Conservation (phyloP, 1,140 invertebrate genomes). For the Caenorhabditis brenneri region DNA sequence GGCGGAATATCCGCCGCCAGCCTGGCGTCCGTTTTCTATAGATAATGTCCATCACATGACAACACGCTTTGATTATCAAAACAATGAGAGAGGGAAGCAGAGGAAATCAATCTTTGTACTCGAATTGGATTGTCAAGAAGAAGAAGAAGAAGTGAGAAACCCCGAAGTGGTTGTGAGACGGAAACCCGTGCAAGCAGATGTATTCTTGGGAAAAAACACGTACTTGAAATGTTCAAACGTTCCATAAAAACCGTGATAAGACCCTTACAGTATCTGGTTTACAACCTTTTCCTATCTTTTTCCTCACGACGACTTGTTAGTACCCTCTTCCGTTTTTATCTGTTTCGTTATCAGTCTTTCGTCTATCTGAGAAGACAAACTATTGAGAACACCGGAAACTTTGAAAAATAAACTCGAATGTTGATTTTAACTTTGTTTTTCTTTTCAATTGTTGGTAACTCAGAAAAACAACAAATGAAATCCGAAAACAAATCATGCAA, state of each 20-base stretch:
- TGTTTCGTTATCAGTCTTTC: not conserved
- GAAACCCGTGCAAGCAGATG: conserved; percentile 21
- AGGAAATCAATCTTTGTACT: conserved; percentile 34
- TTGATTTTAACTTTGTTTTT: not conserved
- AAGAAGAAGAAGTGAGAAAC: not conserved
- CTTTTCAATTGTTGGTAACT: not conserved
- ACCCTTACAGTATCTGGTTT: not conserved
- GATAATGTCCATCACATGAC: conserved; percentile 38
- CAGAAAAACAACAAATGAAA: not conserved
- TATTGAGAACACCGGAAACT: not conserved
- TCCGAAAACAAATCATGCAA: not conserved
- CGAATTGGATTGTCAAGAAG: not conserved
- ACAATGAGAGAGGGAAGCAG: not conserved
- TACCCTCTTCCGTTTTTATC: not conserved
- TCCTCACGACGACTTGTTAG: not conserved
- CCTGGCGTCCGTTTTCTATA: conserved; percentile 20
- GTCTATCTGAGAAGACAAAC: not conserved
- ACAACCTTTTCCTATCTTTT: not conserved
- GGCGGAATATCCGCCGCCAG: conserved; percentile 40
- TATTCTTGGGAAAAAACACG: conserved; percentile 13
- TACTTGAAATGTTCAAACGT: conserved; percentile 1
- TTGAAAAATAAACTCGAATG: not conserved
- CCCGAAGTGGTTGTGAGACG: not conserved
- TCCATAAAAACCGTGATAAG: conserved; percentile 23
- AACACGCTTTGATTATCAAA: conserved; percentile 39